Evolutionary conservation across 2,113 vertebrate genomes (phyloP), one percentile per base, ranked within the genome.

Genomic region (Elachura formosa): DNA sequence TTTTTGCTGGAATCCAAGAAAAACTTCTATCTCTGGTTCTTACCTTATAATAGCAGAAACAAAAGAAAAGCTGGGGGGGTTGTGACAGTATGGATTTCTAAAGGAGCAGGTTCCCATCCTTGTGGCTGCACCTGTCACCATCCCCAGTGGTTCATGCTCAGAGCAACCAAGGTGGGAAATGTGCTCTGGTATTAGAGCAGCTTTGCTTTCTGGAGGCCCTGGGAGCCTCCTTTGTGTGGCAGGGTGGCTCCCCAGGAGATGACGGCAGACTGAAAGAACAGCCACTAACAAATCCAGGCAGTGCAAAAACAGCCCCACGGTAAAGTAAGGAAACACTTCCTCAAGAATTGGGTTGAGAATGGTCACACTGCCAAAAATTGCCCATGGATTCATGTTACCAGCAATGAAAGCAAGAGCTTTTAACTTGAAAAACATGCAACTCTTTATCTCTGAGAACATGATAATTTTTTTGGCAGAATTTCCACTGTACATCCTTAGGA

Each of bases 371-470:
- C 23, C 45, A 52, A 41, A 75, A 90, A 66, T 17, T 34, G 36
- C 14, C 14, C 7, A 7, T 22, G 31, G 12, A 25, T 59, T 38
- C 69, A 19, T 73, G 43, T n/a, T 74, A 55, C 40, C n/a, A 63
- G 66, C 3, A 36, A 4, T 22, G 21, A n/a, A 43, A 36, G 15
- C 8, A 18, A 13, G 21, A 54, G 62, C 5, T 28, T 43, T 74
- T 10, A n/a, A 16, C 4, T 12, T 9, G 0, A 0, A 16, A 85
- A 88, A 55, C 29, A 19, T 48, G 29, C 29, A 54, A 3, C 4
- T 31, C 22, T 40, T 38, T 14, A 8, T 38, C 14, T 59, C 45
- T 31, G 36, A 45, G 29, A 75, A n/a, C 1, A 17, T 36, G 5
- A 5, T 14, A 3, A 24, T 4, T 48, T 56, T 58, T 19, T 13